Evolutionary conservation across 2,113 vertebrate species (phyloP).

Genomic region (Ctenomys sociabilis): DNA sequence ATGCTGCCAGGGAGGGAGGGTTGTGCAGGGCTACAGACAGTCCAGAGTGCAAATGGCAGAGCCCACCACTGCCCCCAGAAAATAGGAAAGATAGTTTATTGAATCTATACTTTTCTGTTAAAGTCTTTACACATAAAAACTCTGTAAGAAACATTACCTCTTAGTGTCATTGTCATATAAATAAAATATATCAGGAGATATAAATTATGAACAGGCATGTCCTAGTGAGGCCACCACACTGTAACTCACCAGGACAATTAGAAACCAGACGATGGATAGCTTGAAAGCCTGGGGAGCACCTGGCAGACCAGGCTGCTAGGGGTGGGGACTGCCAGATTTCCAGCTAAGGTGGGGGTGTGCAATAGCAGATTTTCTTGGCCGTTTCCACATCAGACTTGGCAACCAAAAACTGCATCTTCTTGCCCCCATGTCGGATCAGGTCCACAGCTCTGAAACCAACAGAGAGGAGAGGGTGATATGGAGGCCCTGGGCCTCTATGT

Average conservation of each 20-base stretch:
- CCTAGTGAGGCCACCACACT: neutral
- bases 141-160: conserved; percentile 68
- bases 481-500: neutral
- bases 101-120: conserved; percentile 75
- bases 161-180: conserved; percentile 67
- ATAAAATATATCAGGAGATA: conserved; percentile 75
- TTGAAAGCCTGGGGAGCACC: neutral
- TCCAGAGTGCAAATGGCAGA: fast-evolving
- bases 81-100: conserved; percentile 80
- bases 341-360: conserved; percentile 80
- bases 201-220: conserved; percentile 74
- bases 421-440: conserved; percentile 94
- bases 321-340: neutral
- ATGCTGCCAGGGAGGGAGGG: neutral
- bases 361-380: conserved; percentile 94
- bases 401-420: conserved; percentile 93
- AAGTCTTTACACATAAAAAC: conserved; percentile 69
- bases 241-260: neutral
- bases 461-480: neutral
- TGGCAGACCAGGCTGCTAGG: fast-evolving
- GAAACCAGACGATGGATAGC: neutral
- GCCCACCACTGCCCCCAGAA: neutral
- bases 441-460: conserved; percentile 91
- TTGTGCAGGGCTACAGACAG: neutral
- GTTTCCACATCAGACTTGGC: conserved; percentile 94